phyloP scores from a whole-genome alignment of 2,888 invertebrate species.

The Cantharis nigra region DNA sequence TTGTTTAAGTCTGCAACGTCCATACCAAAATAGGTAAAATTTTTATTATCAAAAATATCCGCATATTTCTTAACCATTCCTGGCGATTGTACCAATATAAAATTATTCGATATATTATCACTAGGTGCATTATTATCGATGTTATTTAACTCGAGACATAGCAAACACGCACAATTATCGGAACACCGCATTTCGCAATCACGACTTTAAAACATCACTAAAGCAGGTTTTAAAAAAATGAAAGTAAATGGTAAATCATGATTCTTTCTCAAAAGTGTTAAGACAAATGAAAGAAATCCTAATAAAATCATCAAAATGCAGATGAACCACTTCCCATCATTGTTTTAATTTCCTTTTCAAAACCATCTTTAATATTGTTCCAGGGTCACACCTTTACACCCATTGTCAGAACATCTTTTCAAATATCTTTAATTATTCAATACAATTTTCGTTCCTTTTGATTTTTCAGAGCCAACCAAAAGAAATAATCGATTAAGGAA shows the following conservation, averaged over 20 bases:
- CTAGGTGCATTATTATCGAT: slow-evolving; percentile 60
- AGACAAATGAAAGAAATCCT: slow-evolving; percentile 35
- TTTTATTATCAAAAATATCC: slow-evolving; percentile 53
- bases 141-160: slow-evolving; percentile 74
- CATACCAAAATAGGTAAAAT: slow-evolving; percentile 61
- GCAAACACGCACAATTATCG: slow-evolving; percentile 74
- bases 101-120: slow-evolving; percentile 51
- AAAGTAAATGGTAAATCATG: slow-evolving; percentile 14
- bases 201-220: background rate
- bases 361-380: slow-evolving; percentile 13
- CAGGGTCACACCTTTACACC: slow-evolving; percentile 15
- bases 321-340: slow-evolving; percentile 53
- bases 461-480: background rate
- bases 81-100: slow-evolving; percentile 62
- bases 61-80: slow-evolving; percentile 54
- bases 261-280: slow-evolving; percentile 9
- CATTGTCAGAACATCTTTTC: background rate
- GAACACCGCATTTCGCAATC: slow-evolving; percentile 65
- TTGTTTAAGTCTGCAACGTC: slow-evolving; percentile 55
- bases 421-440: background rate
- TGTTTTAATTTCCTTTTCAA: slow-evolving; percentile 49
- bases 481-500: background rate
- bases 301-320: slow-evolving; percentile 39
- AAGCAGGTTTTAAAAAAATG: slow-evolving; percentile 1
- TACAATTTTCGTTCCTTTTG: background rate